These are phyloP conservation scores for Cottus gobio DNA, from an alignment of 2,113 vertebrate genomes.

Conservation along the genomic window DNA sequence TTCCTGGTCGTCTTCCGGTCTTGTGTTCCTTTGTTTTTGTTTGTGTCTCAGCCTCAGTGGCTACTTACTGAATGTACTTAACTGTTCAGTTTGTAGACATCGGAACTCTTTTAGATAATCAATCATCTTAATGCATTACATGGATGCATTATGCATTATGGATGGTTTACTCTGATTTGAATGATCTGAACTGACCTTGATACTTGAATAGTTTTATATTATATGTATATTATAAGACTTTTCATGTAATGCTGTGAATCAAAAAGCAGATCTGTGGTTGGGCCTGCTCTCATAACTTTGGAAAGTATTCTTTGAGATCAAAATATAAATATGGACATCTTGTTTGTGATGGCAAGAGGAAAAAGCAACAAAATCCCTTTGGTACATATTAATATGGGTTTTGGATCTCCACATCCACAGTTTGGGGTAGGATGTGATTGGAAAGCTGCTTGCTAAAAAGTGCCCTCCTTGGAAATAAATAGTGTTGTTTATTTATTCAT, in stretches of 20 bases:
- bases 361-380: slow-evolving; percentile 41
- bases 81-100: neutral
- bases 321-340: slow-evolving; percentile 46
- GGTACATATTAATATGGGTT: slow-evolving; percentile 8
- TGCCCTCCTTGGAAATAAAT: too few species aligned
- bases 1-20: neutral
- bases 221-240: neutral
- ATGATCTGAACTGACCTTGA: neutral
- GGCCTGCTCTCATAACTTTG: neutral
- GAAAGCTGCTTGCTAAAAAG: neutral
- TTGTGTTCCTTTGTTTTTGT: neutral
- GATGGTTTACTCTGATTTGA: too few species aligned
- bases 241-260: slow-evolving; percentile 14
- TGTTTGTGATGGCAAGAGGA: slow-evolving; percentile 48
- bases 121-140: neutral
- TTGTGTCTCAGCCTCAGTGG: neutral
- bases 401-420: slow-evolving; percentile 37
- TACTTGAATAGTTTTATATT: neutral
- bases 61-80: neutral
- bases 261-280: slow-evolving; percentile 7
- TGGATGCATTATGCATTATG: too few species aligned
- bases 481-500: neutral
- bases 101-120: neutral
- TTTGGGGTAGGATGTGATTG: neutral
- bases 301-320: slow-evolving; percentile 56